Conservation (phyloP, 2,888 invertebrate species). For the Lochmaea capreae region DNA sequence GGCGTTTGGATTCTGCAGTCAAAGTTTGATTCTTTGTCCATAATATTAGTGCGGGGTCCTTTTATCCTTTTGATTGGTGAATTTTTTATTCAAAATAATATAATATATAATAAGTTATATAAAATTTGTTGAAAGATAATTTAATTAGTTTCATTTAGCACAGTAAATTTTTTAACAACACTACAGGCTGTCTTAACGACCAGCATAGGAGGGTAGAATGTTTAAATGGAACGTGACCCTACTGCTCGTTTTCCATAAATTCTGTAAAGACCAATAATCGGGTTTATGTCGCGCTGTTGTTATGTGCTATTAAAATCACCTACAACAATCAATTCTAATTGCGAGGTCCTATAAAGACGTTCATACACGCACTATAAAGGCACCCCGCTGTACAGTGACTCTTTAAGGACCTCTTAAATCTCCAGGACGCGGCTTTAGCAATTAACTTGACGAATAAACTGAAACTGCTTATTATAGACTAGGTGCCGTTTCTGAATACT, state of each 20-base stretch:
- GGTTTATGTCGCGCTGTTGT: constrained; percentile 61
- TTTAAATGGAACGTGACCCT: constrained; percentile 41
- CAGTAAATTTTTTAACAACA: constrained; percentile 29
- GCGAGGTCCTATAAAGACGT: constrained; percentile 63
- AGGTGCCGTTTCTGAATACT: background rate
- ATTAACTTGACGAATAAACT: constrained; percentile 61
- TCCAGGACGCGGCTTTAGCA: constrained; percentile 58
- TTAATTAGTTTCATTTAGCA: constrained; percentile 34
- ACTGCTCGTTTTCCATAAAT: constrained; percentile 55
- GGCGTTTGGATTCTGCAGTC: no score
- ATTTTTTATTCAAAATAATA: no score
- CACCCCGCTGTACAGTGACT: constrained; percentile 60
- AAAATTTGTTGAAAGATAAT: constrained; percentile 21
- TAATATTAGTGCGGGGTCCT: no score
- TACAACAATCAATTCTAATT: constrained; percentile 65
- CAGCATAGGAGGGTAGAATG: background rate
- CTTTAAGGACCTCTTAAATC: constrained; percentile 61
- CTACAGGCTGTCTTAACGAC: constrained; percentile 10
- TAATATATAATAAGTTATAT: no score
- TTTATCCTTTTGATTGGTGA: no score
- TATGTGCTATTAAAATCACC: constrained; percentile 64
- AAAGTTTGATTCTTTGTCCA: no score
- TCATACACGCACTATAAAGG: constrained; percentile 59
- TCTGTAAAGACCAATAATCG: constrained; percentile 60
- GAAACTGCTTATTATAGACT: constrained; percentile 50